These are phyloP conservation scores for Tubulanus polymorphus DNA, from an alignment of 2,888 invertebrate species.

Conservation along the genomic window DNA sequence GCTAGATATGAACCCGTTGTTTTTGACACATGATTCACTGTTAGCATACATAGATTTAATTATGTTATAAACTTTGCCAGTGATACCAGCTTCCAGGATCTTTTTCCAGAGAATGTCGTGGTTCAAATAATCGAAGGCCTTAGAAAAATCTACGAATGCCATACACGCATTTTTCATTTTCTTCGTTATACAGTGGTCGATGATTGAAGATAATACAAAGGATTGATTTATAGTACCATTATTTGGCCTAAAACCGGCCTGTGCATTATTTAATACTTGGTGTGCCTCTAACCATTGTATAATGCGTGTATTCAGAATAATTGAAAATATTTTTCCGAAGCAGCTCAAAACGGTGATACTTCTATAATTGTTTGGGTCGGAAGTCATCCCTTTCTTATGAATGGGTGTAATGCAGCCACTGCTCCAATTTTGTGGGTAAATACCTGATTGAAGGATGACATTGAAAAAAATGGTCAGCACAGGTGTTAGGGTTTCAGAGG, in stretches of 20 bases:
- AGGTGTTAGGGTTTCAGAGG: too few species aligned
- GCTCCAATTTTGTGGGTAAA: neutral
- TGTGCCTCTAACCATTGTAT: neutral
- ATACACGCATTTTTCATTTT: neutral
- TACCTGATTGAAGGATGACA: neutral
- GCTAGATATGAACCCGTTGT: neutral
- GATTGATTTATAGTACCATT: neutral
- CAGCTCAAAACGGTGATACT: neutral
- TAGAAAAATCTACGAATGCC: constrained; percentile 5
- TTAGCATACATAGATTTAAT: neutral
- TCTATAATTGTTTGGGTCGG: neutral
- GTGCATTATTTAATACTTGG: neutral
- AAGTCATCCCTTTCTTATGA: neutral
- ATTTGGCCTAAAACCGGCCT: neutral
- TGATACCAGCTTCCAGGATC: constrained; percentile 1
- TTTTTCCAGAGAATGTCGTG: constrained; percentile 1
- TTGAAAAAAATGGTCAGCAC: too few species aligned
- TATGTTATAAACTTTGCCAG: constrained; percentile 1
- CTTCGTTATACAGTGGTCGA: neutral
- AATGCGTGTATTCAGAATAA: neutral
- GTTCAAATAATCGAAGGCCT: constrained; percentile 6
- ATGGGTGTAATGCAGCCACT: neutral
- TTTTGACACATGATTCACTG: neutral
- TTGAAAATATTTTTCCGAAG: neutral
- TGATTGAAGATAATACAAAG: neutral